These are phyloP conservation scores for Platycheirus albimanus DNA, from an alignment of 2,888 invertebrate species.

Conservation along the genomic window DNA sequence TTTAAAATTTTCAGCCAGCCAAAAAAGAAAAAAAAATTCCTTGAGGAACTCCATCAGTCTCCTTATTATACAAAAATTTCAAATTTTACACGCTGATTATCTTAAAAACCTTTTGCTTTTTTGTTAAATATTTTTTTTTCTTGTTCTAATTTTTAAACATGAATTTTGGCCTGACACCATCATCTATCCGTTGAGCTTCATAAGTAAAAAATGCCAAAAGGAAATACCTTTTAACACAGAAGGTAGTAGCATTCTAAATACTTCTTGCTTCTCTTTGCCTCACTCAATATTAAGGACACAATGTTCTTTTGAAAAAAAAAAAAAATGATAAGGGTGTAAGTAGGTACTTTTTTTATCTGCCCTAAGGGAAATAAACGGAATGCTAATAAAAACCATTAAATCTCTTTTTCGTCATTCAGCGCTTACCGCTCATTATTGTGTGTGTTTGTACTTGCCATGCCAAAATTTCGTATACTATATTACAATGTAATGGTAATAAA, in stretches of 20 bases:
- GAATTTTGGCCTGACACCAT: slow-evolving; percentile 23
- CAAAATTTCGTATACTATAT: slow-evolving; percentile 48
- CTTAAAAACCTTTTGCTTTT: slow-evolving; percentile 14
- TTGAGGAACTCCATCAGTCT: slow-evolving; percentile 8
- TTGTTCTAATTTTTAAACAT: slow-evolving; percentile 25
- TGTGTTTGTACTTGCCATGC: slow-evolving; percentile 23
- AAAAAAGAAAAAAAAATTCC: slow-evolving; percentile 13
- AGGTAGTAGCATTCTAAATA: slow-evolving; percentile 29
- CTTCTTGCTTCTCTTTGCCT: slow-evolving; percentile 11
- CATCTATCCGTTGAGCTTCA: slow-evolving; percentile 4
- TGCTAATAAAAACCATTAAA: slow-evolving; percentile 72
- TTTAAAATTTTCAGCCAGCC: too few relatives aligned
- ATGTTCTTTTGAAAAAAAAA: slow-evolving; percentile 23
- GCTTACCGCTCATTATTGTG: slow-evolving; percentile 63
- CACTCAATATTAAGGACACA: slow-evolving; percentile 4
- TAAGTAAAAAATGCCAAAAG: slow-evolving; percentile 47
- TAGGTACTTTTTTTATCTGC: slow-evolving; percentile 69
- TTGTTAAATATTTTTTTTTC: slow-evolving; percentile 2
- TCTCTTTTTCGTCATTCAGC: slow-evolving; percentile 69
- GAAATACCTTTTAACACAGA: slow-evolving; percentile 64
- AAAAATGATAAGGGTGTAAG: slow-evolving; percentile 56
- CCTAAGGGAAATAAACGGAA: slow-evolving; percentile 72
- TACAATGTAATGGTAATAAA: slow-evolving; percentile 65
- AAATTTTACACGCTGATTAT: slow-evolving; percentile 11
- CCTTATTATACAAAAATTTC: slow-evolving; percentile 18